Conservation (phyloP, 2,888 invertebrate genomes). For the Cheiracanthium punctorium region DNA sequence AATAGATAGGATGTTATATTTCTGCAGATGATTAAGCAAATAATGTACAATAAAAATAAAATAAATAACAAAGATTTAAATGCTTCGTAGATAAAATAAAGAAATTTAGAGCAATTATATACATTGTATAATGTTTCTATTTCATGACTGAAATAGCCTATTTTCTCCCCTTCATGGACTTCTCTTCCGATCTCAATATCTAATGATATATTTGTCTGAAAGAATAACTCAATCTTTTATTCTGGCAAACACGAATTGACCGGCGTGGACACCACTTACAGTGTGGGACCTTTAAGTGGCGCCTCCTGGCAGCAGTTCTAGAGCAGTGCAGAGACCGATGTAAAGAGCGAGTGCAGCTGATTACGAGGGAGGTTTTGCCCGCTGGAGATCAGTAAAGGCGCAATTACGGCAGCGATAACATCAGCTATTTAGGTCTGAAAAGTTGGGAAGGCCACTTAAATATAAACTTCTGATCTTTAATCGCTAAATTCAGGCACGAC, state of each 20-base stretch:
- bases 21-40: too few species aligned
- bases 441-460: constrained; percentile 67
- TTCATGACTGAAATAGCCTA: not conserved
- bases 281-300: constrained; percentile 2
- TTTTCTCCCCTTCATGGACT: not conserved
- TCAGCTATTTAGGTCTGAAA: constrained; percentile 65
- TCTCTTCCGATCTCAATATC: not conserved
- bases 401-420: constrained; percentile 66
- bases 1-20: too few species aligned
- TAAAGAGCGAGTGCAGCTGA: constrained; percentile 56
- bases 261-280: not conserved
- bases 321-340: not conserved
- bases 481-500: constrained; percentile 67
- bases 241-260: not conserved
- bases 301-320: not conserved
- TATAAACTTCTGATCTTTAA: constrained; percentile 68
- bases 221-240: not conserved
- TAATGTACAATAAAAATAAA: too few species aligned
- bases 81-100: not conserved
- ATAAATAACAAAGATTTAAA: too few species aligned
- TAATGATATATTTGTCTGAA: not conserved
- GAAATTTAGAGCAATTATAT: not conserved
- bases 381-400: constrained; percentile 60
- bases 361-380: constrained; percentile 66
- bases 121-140: not conserved